Conservation (phyloP, 2,797 vertebrate species). For the Alfaro cultratus region DNA sequence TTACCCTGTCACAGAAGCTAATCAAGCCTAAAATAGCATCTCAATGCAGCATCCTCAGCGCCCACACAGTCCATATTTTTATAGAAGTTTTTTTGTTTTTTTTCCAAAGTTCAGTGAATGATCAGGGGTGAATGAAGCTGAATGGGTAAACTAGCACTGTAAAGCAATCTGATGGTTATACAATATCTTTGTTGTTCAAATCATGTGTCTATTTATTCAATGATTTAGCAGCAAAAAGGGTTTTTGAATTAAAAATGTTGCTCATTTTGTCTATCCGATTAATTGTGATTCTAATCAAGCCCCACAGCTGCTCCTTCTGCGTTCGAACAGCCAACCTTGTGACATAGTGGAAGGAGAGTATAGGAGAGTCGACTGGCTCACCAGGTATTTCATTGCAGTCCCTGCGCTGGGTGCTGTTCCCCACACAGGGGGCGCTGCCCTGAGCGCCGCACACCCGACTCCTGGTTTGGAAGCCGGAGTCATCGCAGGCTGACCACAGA, state of each 20-base stretch:
- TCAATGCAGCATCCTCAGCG: background rate
- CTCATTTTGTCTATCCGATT: background rate
- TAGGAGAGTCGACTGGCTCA: slow-evolving; percentile 62
- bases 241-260: too few relatives aligned
- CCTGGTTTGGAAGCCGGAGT: slow-evolving; percentile 89
- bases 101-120: background rate
- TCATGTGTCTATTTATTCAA: too few relatives aligned
- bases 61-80: background rate
- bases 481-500: slow-evolving; percentile 92
- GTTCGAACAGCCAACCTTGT: background rate
- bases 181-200: background rate
- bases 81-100: background rate
- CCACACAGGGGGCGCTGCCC: slow-evolving; percentile 80
- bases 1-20: too few relatives aligned
- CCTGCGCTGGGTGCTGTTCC: slow-evolving; percentile 91
- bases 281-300: background rate
- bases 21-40: too few relatives aligned
- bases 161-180: background rate
- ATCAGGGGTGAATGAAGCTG: background rate
- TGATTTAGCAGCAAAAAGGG: too few relatives aligned
- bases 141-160: background rate
- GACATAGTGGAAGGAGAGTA: background rate
- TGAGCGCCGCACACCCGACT: slow-evolving; percentile 85
- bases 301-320: background rate
- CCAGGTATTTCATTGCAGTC: slow-evolving; percentile 96